A percentile compares a stretch with the other conserved stretches of the same genome.
Evolutionary conservation across 1,140 invertebrate genomes (phyloP).

Genomic region (Holcopasites calliopsidis): DNA sequence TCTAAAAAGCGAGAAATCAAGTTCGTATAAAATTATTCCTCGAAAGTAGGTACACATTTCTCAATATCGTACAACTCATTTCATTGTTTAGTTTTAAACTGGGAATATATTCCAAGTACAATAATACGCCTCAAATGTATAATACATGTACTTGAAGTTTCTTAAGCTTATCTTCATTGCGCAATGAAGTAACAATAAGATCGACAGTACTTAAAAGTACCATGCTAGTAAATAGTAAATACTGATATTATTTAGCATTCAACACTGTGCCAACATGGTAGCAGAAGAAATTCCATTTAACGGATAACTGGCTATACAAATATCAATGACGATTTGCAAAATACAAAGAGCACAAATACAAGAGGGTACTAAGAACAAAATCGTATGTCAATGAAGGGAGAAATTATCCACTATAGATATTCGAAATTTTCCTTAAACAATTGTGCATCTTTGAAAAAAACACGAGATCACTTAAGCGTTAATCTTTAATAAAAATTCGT

Average conservation of each 20-base stretch:
- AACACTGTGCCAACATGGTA: slow-evolving; percentile 37
- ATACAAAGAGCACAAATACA: slow-evolving; percentile 38
- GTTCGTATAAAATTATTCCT: slow-evolving; percentile 1
- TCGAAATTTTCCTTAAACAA: slow-evolving; percentile 20
- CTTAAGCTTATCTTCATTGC: slow-evolving; percentile 34
- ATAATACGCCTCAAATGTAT: slow-evolving; percentile 38
- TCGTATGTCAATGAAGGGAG: background rate
- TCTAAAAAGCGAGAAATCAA: slow-evolving; percentile 8
- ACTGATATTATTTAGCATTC: slow-evolving; percentile 46
- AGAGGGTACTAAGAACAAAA: slow-evolving; percentile 8
- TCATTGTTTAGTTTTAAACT: slow-evolving; percentile 14
- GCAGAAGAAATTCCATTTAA: slow-evolving; percentile 40
- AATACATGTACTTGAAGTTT: slow-evolving; percentile 22
- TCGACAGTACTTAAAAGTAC: slow-evolving; percentile 39
- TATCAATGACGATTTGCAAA: slow-evolving; percentile 33
- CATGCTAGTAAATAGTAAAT: slow-evolving; percentile 47
- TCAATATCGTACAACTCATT: slow-evolving; percentile 3
- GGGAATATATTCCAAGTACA: slow-evolving; percentile 19
- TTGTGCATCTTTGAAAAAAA: slow-evolving; percentile 18
- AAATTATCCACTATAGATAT: slow-evolving; percentile 31
- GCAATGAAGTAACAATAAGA: slow-evolving; percentile 39
- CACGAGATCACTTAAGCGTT: slow-evolving; percentile 10
- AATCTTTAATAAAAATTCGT: slow-evolving; percentile 37
- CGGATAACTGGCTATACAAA: slow-evolving; percentile 40
- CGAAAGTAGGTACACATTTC: background rate